These are phyloP conservation scores for Bombyx mori DNA, from an alignment of 1,140 invertebrate species.

Conservation along the genomic window DNA sequence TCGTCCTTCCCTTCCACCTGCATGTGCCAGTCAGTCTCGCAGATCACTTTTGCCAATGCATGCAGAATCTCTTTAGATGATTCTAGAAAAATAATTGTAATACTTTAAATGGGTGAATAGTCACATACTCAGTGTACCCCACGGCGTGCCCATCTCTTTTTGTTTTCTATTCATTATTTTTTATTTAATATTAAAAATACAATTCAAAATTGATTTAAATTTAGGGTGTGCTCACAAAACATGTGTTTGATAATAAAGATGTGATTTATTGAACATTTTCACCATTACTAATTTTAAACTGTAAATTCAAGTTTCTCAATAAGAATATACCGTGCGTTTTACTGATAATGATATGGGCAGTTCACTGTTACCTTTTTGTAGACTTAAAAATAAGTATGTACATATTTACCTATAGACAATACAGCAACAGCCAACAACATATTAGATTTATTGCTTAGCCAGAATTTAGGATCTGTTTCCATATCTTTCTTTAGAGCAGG, in stretches of 20 bases:
- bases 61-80: slow-evolving; percentile 44
- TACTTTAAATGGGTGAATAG: too few relatives aligned
- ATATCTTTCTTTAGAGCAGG: slow-evolving; percentile 77
- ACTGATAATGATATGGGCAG: neutral
- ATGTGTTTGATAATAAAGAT: too few relatives aligned
- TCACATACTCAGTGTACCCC: too few relatives aligned
- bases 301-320: too few relatives aligned
- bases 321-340: neutral
- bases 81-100: slow-evolving; percentile 16
- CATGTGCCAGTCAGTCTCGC: slow-evolving; percentile 48
- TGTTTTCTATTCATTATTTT: too few relatives aligned
- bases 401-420: slow-evolving; percentile 61
- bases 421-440: slow-evolving; percentile 81
- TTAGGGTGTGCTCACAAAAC: too few relatives aligned
- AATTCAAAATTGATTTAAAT: too few relatives aligned
- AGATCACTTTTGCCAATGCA: slow-evolving; percentile 45
- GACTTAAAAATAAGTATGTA: slow-evolving; percentile 1
- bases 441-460: slow-evolving; percentile 79
- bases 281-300: too few relatives aligned
- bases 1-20: slow-evolving; percentile 65
- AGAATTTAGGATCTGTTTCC: slow-evolving; percentile 73
- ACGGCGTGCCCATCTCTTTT: too few relatives aligned
- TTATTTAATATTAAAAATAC: too few relatives aligned
- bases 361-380: neutral
- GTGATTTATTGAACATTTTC: too few relatives aligned